Evolutionary conservation across 2,888 invertebrate species (phyloP).

Genomic region (Deroplatys truncata): DNA sequence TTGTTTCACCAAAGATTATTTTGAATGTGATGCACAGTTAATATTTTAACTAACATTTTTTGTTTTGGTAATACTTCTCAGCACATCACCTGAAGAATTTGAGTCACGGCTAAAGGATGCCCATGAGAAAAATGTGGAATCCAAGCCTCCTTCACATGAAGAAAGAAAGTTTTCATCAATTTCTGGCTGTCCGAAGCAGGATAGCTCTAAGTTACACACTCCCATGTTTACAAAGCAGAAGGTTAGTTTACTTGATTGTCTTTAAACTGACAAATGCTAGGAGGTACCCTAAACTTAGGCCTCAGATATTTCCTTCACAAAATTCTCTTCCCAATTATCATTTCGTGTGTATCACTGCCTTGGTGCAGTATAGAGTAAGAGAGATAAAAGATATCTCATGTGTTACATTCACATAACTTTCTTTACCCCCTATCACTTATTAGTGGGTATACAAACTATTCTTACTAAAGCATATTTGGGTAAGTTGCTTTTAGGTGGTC

Average conservation of each 20-base stretch:
- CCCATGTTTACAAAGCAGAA: conserved; percentile 29
- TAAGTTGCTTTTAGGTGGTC: too few species aligned
- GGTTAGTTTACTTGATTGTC: neutral
- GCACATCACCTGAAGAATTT: conserved; percentile 70
- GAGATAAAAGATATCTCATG: too few species aligned
- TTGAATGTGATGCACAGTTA: too few species aligned
- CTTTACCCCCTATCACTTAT: too few species aligned
- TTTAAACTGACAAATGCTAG: neutral
- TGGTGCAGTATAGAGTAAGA: too few species aligned
- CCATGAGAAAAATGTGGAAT: conserved; percentile 38
- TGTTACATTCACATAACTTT: too few species aligned
- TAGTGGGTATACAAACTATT: too few species aligned
- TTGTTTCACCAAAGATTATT: neutral
- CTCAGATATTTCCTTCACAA: too few species aligned
- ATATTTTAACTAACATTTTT: neutral
- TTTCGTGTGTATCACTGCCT: too few species aligned
- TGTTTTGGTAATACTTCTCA: conserved; percentile 18
- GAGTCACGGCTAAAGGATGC: conserved; percentile 55
- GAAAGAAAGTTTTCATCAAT: conserved; percentile 60
- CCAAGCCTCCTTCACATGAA: conserved; percentile 2
- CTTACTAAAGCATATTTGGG: too few species aligned
- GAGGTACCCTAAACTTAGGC: too few species aligned
- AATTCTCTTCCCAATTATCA: too few species aligned
- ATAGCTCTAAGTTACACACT: conserved; percentile 33
- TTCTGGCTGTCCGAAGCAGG: conserved; percentile 56